Evolutionary conservation across 2,797 vertebrate species (phyloP).

Genomic region (Lutra lutra): DNA sequence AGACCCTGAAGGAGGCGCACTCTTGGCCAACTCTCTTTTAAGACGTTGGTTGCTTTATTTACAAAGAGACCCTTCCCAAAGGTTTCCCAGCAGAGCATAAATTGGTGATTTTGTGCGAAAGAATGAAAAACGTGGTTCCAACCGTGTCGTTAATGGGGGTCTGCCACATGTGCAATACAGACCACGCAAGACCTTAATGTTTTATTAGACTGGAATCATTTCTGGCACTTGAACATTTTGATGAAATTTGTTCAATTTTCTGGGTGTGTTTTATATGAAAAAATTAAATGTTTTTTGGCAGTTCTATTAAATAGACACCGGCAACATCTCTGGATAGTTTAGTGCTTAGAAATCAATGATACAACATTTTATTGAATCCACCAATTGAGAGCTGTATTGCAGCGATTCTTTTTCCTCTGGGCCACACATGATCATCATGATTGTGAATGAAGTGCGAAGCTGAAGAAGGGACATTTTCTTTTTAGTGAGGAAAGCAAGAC

Average conservation of each 20-base stretch:
- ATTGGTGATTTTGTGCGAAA: conserved; percentile 63
- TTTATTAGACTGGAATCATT: conserved; percentile 72
- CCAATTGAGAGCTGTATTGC: neutral
- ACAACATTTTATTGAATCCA: conserved; percentile 60
- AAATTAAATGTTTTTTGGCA: conserved; percentile 78
- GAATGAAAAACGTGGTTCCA: conserved; percentile 70
- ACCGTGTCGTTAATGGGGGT: conserved; percentile 57
- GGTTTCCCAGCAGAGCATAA: conserved; percentile 72
- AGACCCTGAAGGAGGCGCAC: conserved; percentile 49
- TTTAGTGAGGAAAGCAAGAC: neutral
- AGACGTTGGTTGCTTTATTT: conserved; percentile 72
- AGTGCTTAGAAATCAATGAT: conserved; percentile 67
- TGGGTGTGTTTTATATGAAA: conserved; percentile 76
- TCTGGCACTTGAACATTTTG: conserved; percentile 75
- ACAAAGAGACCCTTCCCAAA: conserved; percentile 64
- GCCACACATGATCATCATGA: neutral
- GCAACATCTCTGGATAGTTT: conserved; percentile 60
- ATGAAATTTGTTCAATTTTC: conserved; percentile 79
- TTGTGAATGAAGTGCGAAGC: neutral
- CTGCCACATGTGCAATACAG: neutral
- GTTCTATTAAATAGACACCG: conserved; percentile 68
- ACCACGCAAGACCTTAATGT: conserved; percentile 39
- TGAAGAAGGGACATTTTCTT: neutral
- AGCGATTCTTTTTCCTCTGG: conserved; percentile 3
- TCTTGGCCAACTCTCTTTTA: conserved; percentile 69